Percentiles rank a stretch among this genome's conserved stretches.
phyloP scores from a whole-genome alignment of 2,113 vertebrate genomes.

The Tragelaphus strepsiceros region DNA sequence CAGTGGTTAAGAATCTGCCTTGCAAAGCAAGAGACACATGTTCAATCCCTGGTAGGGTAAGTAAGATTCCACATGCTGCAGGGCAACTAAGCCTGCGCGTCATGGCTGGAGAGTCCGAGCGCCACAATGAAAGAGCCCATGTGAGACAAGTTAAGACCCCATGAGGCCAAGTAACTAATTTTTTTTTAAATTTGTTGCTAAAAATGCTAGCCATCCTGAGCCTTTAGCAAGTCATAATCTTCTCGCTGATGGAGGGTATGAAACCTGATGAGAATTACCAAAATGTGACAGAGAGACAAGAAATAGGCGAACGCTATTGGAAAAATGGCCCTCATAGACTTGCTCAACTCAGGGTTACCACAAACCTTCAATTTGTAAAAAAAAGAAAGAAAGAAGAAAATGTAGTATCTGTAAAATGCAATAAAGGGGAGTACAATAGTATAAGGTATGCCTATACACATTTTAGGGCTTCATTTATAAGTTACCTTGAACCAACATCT shows the following conservation, averaged over 20 bases:
- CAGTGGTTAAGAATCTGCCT: neutral
- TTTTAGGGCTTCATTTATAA: slow-evolving; percentile 9
- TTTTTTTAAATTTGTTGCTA: neutral
- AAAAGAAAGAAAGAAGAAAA: neutral
- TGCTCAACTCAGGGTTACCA: neutral
- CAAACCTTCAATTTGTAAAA: neutral
- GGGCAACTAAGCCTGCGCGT: neutral
- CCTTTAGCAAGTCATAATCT: neutral
- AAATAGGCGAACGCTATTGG: neutral
- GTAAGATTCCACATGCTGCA: neutral
- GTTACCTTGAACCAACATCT: neutral
- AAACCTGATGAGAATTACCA: neutral
- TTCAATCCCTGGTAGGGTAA: neutral
- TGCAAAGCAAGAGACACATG: neutral
- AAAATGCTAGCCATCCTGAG: neutral
- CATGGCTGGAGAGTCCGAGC: neutral
- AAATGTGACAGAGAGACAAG: neutral
- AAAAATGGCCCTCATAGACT: neutral
- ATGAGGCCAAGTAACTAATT: neutral
- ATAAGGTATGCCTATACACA: neutral
- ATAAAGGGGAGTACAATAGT: neutral
- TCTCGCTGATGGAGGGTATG: neutral
- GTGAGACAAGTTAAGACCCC: neutral
- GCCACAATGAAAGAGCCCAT: neutral
- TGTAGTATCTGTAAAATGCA: neutral